Conservation (phyloP, 2,113 vertebrate species). For the Perca flavescens region DNA sequence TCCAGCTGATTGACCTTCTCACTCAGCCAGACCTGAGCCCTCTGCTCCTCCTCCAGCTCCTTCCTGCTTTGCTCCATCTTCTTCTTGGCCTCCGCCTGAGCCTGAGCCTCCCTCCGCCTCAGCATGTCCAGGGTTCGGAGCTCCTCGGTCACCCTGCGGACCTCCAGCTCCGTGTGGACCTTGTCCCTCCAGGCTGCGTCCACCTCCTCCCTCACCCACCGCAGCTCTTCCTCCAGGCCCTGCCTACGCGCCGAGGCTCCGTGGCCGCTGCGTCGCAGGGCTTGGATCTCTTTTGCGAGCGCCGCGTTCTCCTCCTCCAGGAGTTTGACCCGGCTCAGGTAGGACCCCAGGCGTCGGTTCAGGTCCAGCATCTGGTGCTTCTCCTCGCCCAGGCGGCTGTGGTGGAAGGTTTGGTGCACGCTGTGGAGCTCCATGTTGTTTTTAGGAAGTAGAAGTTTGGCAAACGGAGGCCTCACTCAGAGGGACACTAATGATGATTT, state of each 20-base stretch:
- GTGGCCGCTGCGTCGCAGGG: slow-evolving; percentile 71
- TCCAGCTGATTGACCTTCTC: slow-evolving; percentile 86
- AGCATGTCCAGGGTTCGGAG: slow-evolving; percentile 80
- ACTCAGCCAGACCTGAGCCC: slow-evolving; percentile 88
- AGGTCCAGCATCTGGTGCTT: slow-evolving; percentile 95
- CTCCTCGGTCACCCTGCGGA: slow-evolving; percentile 85
- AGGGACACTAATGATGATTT: slow-evolving; percentile 23
- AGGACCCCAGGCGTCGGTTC: slow-evolving; percentile 91
- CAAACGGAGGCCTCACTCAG: slow-evolving; percentile 21
- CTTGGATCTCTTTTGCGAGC: slow-evolving; percentile 86
- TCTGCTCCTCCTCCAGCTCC: slow-evolving; percentile 88
- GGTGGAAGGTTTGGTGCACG: slow-evolving; percentile 23
- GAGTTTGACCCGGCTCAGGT: slow-evolving; percentile 90
- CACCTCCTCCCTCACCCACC: slow-evolving; percentile 81
- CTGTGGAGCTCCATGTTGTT: slow-evolving; percentile 76
- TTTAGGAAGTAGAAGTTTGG: slow-evolving; percentile 4
- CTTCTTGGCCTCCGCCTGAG: slow-evolving; percentile 80
- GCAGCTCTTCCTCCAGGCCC: slow-evolving; percentile 86
- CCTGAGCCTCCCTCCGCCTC: slow-evolving; percentile 84
- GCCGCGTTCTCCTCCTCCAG: slow-evolving; percentile 92
- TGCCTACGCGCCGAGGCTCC: slow-evolving; percentile 27
- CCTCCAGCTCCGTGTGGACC: slow-evolving; percentile 85
- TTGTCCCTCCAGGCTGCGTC: slow-evolving; percentile 87
- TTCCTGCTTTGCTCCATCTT: slow-evolving; percentile 81
- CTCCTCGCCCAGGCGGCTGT: slow-evolving; percentile 82